Percentiles rank a stretch among this genome's conserved stretches.
Evolutionary conservation across 2,797 vertebrate species (phyloP).

Genomic region (Leucoraja ocellata): DNA sequence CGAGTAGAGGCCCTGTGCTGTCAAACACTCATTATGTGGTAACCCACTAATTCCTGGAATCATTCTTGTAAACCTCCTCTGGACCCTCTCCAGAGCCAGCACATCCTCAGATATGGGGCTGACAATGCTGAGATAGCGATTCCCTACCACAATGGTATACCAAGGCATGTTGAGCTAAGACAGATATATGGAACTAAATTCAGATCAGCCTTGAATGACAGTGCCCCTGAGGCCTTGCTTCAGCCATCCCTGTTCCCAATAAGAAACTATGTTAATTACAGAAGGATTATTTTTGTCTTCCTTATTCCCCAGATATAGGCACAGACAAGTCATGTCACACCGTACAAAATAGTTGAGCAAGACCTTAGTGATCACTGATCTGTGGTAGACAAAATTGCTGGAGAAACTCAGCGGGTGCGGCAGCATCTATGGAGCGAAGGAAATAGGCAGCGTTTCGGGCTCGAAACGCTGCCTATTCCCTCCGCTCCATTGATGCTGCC

Average conservation of each 20-base stretch:
- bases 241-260: neutral
- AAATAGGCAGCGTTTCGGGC: no score
- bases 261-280: neutral
- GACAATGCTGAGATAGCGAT: neutral
- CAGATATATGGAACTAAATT: neutral
- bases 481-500: no score
- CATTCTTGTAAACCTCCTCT: no score
- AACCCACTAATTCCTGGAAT: no score
- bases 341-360: neutral
- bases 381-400: no score
- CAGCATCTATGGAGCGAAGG: no score
- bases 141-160: neutral
- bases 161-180: neutral
- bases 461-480: no score
- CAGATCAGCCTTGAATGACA: neutral
- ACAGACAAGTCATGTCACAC: neutral
- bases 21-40: no score
- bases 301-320: neutral
- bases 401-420: no score
- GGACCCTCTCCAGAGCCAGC: no score
- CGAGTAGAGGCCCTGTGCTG: no score
- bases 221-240: neutral
- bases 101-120: no score
- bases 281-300: neutral
- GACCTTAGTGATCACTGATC: neutral